Evolutionary conservation across 2,113 vertebrate genomes (phyloP).

Genomic region (Oreocharis arfaki): DNA sequence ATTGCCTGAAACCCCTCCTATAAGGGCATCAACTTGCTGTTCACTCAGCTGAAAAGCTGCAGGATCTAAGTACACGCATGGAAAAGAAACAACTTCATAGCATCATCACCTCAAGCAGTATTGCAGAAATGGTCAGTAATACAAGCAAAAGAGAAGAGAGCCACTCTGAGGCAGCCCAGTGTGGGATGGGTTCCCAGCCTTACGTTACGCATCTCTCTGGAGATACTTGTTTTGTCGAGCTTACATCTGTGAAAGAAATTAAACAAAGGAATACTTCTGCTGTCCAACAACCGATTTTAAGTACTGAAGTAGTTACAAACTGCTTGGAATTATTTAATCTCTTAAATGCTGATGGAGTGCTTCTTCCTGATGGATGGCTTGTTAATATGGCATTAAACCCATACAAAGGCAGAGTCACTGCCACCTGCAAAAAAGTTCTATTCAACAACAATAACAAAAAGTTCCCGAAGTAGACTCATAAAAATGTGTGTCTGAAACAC

Average conservation of each 20-base stretch:
- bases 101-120: not conserved
- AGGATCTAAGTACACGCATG: fast-evolving
- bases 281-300: not conserved
- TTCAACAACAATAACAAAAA: not conserved
- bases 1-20: not conserved
- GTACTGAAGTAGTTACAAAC: not conserved
- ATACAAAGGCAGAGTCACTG: not conserved
- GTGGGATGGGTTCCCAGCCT: not conserved
- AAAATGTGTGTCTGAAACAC: not conserved
- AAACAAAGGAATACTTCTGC: not conserved
- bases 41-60: not conserved
- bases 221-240: not conserved
- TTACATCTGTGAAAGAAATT: not conserved
- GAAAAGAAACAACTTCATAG: not conserved
- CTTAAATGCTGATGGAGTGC: not conserved
- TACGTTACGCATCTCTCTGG: not conserved
- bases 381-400: not conserved
- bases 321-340: not conserved
- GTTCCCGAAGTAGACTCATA: not conserved
- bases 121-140: not conserved
- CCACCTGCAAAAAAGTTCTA: not conserved
- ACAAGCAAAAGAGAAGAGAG: not conserved
- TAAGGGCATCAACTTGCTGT: not conserved
- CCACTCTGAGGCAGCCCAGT: fast-evolving
- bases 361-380: not conserved